Conservation (phyloP, 1,140 invertebrate genomes). For the Eumeta japonica region DNA sequence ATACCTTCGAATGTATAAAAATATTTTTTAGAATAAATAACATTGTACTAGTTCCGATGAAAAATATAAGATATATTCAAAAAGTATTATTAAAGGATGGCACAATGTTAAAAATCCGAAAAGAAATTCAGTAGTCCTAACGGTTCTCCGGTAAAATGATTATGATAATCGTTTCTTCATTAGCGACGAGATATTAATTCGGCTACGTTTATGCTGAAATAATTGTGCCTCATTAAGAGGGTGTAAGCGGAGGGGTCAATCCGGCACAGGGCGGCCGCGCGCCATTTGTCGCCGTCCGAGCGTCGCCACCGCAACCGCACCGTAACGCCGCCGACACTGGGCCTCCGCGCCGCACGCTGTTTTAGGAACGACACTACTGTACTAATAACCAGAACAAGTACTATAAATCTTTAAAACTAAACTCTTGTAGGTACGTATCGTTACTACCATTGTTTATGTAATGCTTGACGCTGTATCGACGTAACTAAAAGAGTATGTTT, state of each 20-base stretch:
- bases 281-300: background rate
- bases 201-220: background rate
- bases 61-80: background rate
- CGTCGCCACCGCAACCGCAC: no score
- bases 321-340: no score
- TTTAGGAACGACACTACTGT: no score
- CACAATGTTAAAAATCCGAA: background rate
- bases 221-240: background rate
- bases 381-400: no score
- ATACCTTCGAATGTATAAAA: slow-evolving; percentile 18
- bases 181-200: background rate
- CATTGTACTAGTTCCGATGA: background rate
- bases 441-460: no score
- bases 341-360: no score
- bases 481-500: no score
- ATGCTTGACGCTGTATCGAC: no score
- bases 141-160: no score
- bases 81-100: background rate
- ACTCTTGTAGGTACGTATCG: no score
- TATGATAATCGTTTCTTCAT: background rate
- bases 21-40: slow-evolving; percentile 1
- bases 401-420: no score
- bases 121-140: background rate
- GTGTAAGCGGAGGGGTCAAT: background rate
- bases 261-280: background rate